These are phyloP conservation scores for Cotesia chilonis DNA, from an alignment of 1,140 invertebrate genomes.

Conservation along the genomic window DNA sequence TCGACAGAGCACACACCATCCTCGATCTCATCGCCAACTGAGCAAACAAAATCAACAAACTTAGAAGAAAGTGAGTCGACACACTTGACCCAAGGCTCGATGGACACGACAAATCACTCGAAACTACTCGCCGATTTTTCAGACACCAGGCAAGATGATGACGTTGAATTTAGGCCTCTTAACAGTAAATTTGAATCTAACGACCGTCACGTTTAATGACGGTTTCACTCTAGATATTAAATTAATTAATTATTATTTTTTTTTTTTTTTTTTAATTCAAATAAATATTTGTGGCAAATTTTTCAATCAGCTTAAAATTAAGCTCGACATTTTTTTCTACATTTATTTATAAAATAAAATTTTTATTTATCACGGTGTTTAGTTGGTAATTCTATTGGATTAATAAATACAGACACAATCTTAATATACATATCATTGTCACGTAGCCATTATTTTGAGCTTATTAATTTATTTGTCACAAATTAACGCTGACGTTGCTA, in stretches of 20 bases:
- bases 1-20: conserved; percentile 55
- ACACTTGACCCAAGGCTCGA: conserved; percentile 50
- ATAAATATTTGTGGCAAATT: conserved; percentile 49
- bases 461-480: conserved; percentile 46
- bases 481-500: conserved; percentile 46
- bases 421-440: conserved; percentile 20
- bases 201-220: conserved; percentile 56
- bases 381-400: too few species aligned
- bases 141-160: conserved; percentile 54
- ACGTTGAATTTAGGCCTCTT: conserved; percentile 49
- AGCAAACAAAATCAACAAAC: conserved; percentile 58
- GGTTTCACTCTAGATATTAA: conserved; percentile 5
- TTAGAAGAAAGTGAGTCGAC: conserved; percentile 56
- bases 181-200: conserved; percentile 47
- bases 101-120: conserved; percentile 41
- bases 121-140: conserved; percentile 48
- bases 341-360: not conserved
- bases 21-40: conserved; percentile 59
- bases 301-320: conserved; percentile 11
- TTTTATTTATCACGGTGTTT: too few species aligned
- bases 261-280: conserved; percentile 1
- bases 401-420: not conserved
- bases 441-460: not conserved
- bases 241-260: not conserved
- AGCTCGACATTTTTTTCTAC: conserved; percentile 20